Evolutionary conservation across 2,888 invertebrate species (phyloP).

Genomic region (Serrognathus titanus): DNA sequence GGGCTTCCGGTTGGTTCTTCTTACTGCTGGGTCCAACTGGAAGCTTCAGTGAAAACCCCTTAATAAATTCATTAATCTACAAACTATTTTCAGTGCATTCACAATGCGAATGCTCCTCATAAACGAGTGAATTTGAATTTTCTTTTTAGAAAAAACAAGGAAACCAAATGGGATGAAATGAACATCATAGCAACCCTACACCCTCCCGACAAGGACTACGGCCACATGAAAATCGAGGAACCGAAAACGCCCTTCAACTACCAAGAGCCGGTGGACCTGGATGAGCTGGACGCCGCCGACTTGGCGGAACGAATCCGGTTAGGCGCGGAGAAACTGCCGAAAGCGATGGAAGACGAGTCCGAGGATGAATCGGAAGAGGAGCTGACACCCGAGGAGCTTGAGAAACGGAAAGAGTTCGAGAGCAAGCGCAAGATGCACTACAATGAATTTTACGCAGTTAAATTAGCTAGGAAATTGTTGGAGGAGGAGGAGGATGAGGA

Average conservation of each 20-base stretch:
- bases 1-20: too few relatives aligned
- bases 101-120: too few relatives aligned
- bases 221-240: conserved; percentile 98
- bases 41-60: too few relatives aligned
- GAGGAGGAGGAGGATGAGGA: conserved; percentile 87
- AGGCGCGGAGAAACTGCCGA: conserved; percentile 45
- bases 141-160: conserved; percentile 47
- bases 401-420: conserved; percentile 78
- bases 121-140: too few relatives aligned
- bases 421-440: conserved; percentile 94
- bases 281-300: conserved; percentile 63
- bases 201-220: conserved; percentile 97
- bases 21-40: too few relatives aligned
- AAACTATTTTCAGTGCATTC: too few relatives aligned
- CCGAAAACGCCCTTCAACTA: conserved; percentile 92
- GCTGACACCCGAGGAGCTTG: conserved; percentile 54
- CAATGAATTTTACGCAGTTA: conserved; percentile 94
- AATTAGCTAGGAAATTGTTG: conserved; percentile 85
- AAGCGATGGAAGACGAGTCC: conserved; percentile 39
- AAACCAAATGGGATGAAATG: conserved; percentile 95
- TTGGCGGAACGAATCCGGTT: conserved; percentile 57
- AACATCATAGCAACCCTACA: conserved; percentile 98
- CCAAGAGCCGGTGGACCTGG: conserved; percentile 53
- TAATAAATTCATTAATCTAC: too few relatives aligned
- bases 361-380: conserved; percentile 42